These are phyloP conservation scores for Leptonema lineaticorne DNA, from an alignment of 1,140 invertebrate species.

Conservation along the genomic window DNA sequence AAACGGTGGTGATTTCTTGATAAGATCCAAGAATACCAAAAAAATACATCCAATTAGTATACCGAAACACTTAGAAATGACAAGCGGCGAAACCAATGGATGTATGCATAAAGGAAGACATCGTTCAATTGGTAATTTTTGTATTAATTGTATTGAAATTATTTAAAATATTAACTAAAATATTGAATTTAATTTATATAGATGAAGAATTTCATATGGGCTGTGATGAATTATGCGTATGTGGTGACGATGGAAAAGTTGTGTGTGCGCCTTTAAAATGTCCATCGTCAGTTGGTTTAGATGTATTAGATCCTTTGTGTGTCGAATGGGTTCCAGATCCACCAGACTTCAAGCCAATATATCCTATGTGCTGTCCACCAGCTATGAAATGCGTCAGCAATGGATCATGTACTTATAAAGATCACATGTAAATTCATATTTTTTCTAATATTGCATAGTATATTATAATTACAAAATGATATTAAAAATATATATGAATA, in stretches of 20 bases:
- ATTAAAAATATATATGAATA: neutral
- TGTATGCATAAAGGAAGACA: conserved; percentile 51
- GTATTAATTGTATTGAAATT: neutral
- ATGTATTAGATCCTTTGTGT: conserved; percentile 79
- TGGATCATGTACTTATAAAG: conserved; percentile 73
- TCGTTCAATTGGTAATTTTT: conserved; percentile 49
- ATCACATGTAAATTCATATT: conserved; percentile 53
- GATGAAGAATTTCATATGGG: conserved; percentile 76
- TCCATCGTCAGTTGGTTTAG: conserved; percentile 77
- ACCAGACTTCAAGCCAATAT: conserved; percentile 65
- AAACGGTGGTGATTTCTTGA: conserved; percentile 51
- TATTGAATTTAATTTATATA: conserved; percentile 35
- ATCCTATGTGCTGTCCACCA: conserved; percentile 82
- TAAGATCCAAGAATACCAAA: conserved; percentile 54
- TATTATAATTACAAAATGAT: too few species aligned
- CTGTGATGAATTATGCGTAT: conserved; percentile 72
- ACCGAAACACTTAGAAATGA: conserved; percentile 20
- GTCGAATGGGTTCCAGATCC: conserved; percentile 81
- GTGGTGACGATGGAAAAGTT: conserved; percentile 59
- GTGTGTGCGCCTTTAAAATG: conserved; percentile 80
- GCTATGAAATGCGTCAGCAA: conserved; percentile 74
- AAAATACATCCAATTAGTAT: conserved; percentile 54
- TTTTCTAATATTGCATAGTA: too few species aligned
- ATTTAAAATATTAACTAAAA: neutral
- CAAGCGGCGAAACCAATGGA: conserved; percentile 43